Evolutionary conservation across 2,888 invertebrate genomes (phyloP).

Genomic region (Brachyopa scutellaris): DNA sequence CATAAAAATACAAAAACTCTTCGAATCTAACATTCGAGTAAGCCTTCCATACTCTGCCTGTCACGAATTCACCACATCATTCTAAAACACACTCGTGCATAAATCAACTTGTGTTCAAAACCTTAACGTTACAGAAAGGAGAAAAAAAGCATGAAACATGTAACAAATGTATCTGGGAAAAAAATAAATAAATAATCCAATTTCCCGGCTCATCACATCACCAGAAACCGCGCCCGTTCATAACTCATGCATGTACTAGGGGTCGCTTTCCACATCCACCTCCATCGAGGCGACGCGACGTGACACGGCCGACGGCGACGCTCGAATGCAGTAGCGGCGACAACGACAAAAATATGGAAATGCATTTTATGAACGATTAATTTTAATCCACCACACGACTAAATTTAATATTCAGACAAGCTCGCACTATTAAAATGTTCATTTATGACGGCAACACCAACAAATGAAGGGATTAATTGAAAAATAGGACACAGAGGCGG

Average conservation of each 20-base stretch:
- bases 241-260: slow-evolving; percentile 25
- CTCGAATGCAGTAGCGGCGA: neutral
- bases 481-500: slow-evolving; percentile 41
- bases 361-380: slow-evolving; percentile 66
- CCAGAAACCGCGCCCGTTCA: neutral
- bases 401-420: slow-evolving; percentile 69
- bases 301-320: too few species aligned
- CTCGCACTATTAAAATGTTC: slow-evolving; percentile 64
- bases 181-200: slow-evolving; percentile 67
- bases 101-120: too few species aligned
- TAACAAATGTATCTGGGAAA: too few species aligned
- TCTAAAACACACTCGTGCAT: too few species aligned
- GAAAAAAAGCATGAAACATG: too few species aligned
- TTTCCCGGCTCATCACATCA: slow-evolving; percentile 54
- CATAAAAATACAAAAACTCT: too few species aligned
- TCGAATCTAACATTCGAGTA: too few species aligned
- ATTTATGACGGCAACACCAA: slow-evolving; percentile 60
- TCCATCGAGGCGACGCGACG: neutral
- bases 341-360: too few species aligned
- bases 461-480: slow-evolving; percentile 71
- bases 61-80: too few species aligned
- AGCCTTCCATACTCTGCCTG: too few species aligned
- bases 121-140: too few species aligned
- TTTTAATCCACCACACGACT: slow-evolving; percentile 64
- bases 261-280: neutral